A percentile compares a stretch with the other conserved stretches of the same genome.
These are phyloP conservation scores for Sparus aurata DNA, from an alignment of 2,797 vertebrate genomes.

Conservation along the genomic window DNA sequence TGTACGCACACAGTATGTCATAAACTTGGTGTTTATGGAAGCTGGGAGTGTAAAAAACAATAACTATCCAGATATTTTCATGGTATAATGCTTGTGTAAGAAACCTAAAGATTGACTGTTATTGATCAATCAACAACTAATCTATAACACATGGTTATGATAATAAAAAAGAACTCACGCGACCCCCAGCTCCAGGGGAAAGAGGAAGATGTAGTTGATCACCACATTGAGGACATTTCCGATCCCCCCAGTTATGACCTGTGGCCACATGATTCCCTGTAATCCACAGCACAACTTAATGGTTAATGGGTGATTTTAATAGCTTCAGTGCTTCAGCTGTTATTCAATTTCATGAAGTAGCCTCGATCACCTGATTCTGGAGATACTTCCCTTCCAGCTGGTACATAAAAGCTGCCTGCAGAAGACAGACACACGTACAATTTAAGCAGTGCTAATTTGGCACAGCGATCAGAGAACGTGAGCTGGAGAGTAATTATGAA, in stretches of 20 bases:
- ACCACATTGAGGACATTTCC: slow-evolving; percentile 89
- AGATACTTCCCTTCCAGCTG: slow-evolving; percentile 71
- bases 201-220: slow-evolving; percentile 89
- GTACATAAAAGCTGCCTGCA: slow-evolving; percentile 81
- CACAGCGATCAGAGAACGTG: not conserved
- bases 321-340: not conserved
- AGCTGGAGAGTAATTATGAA: not conserved
- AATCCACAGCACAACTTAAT: slow-evolving; percentile 40
- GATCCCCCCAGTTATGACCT: slow-evolving; percentile 82
- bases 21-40: not conserved
- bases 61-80: too few species aligned
- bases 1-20: not conserved
- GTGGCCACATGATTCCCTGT: slow-evolving; percentile 83
- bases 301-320: not conserved
- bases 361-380: slow-evolving; percentile 75
- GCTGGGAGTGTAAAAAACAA: not conserved
- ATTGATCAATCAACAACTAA: not conserved
- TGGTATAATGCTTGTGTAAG: too few species aligned
- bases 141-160: not conserved
- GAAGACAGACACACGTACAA: not conserved
- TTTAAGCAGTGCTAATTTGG: not conserved
- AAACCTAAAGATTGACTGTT: not conserved
- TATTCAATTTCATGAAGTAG: not conserved
- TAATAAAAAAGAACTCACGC: slow-evolving; percentile 83
- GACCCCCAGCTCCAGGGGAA: slow-evolving; percentile 87